Evolutionary conservation across 2,797 vertebrate genomes (phyloP), one percentile per base, ranked within the genome.

Genomic region (Catostomus latipinnis): DNA sequence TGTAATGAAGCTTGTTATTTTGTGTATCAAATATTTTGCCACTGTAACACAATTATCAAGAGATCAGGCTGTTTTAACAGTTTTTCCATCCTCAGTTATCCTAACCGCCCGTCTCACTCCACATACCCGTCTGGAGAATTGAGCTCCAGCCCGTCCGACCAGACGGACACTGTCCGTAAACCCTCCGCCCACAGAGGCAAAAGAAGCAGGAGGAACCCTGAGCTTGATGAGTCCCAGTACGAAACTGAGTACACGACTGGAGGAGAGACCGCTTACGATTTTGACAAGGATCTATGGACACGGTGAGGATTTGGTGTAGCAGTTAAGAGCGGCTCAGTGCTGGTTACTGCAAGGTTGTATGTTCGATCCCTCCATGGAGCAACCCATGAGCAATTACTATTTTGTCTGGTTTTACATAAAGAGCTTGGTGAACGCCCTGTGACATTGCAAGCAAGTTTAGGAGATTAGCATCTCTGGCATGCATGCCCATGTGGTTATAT

Each of bases 231-330:
- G 81, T 96, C 95, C 0, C 95, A 96, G 88, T 96, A 95, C 0
- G 96, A 96, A 88, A 96, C 96, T 0, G 96, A 96, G 85, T 96
- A 96, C 90, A 97, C 96, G 62, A 97, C 96, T 0, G 96, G 95
- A 0, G 91, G 94, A 74, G 96, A 97, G 82, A 96, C 94, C 0
- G 89, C 34, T 34, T 34, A 93, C 0, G 96, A 97, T 65, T 87
- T 92, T 0, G 94, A 97, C 53, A 46, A 4, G 1, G 93, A 93
- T 0, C 89, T 94, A n/a, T 95, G 93, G 95, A 89, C 88, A 71
- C 91, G 89, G 93, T 95, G 79, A 90, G 87, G 34, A 60, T 6
- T 10, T 49, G 22, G 18, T 62, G 61, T 62, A 0, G 34, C 34
- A 34, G 34, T 34, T 34, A 34, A 34, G 34, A 34, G 3, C 4